Base-by-base conservation (phyloP, 2,797 vertebrate species). In the Sylvilagus floridanus region DNA sequence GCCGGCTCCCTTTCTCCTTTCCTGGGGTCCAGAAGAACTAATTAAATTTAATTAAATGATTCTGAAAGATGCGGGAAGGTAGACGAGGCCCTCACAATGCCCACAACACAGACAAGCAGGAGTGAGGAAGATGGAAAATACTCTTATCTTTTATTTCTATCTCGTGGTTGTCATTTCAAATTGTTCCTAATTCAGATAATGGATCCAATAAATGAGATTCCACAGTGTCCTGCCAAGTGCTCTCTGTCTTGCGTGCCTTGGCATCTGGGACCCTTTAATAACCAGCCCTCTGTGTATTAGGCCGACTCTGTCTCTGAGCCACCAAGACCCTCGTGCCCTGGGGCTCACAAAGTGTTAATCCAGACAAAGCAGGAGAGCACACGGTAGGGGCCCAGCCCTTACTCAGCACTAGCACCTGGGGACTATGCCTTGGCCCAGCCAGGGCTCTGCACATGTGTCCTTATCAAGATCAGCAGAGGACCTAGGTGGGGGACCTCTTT, bases 11-110 rank as follows among this genome's bases (percentile, higher is more conserved):
- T 73, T 83, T 82, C 68, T 82, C 77, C 65, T 79, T 76, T 86
- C 37, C 94, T 87, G 78, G 90, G 68, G 71, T 85, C 92, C 75
- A 91, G 69, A 82, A 90, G 78, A 94, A 85, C 72, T 88, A 66
- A 92, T 95, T 95, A 95, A 96, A 92, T 86, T 95, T 96, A 95
- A 96, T 93, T 87, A 95, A 97, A 92, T 93, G 73, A 84, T 68
- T 90, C 78, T 88, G 79, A 93, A 95, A 92, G 72, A 86, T 10
- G 65, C 89, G 66, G 50, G 92, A 73, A 88, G 54, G 28, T 65
- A 85, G 82, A 16, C n/a, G 54, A 94, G 42, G 69, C 54, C 82
- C 72, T 47, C 63, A 24, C 35, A 50, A 76, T 26, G 71, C 90
- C 76, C 68, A 37, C 37, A 50, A 37, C 50, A 17, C 66, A n/a